Evolutionary conservation across 2,113 vertebrate species (phyloP), one percentile per base, ranked within the genome.

Genomic region (Rhinolophus sinicus): DNA sequence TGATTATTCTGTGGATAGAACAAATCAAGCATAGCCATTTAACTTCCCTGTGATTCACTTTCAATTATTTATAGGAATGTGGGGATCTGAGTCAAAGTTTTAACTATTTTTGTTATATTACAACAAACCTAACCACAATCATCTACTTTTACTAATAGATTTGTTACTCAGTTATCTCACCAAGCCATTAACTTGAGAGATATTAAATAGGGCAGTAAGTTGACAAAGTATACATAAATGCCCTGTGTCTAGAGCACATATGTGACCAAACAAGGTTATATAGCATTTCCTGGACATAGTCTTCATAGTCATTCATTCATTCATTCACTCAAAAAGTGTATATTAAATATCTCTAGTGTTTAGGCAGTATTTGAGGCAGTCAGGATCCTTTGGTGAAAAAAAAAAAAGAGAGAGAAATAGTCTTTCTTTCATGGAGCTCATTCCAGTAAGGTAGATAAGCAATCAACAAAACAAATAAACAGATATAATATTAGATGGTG

Each of bases 1-100:
- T 92, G 28, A 70, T 88, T 89, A 19, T 93, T 54, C 58, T 88
- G 35, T 86, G 75, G 40, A 76, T 72, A 69, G 88, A 83, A 88
- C 33, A 56, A 35, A 67, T 73, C 89, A 38, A 80, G 52, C 44
- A 65, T 18, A 83, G 11, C 94, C 3, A 5, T 93, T 93, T 65
- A 69, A 82, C 83, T 72, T 95, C 58, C 33, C 9, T 75, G 16
- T 77, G 65, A 83, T 44, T 47, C n/a, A 65, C 56, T 94, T 94
- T 88, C 35, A 85, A 24, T 90, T 91, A 90, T 80, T 88, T 93
- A 0, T 82, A 92, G 40, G 64, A 83, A 58, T 56, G 3, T 56
- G n/a, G 82, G 8, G 33, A 21, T 22, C 33, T 40, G 28, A 44
- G 33, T 64, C 62, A 54, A 52, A 85, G 18, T 72, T 92, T 40